Evolutionary conservation across 2,888 invertebrate species (phyloP), one percentile per base, ranked within the genome.

Genomic region (Dinocampus coccinellae): DNA sequence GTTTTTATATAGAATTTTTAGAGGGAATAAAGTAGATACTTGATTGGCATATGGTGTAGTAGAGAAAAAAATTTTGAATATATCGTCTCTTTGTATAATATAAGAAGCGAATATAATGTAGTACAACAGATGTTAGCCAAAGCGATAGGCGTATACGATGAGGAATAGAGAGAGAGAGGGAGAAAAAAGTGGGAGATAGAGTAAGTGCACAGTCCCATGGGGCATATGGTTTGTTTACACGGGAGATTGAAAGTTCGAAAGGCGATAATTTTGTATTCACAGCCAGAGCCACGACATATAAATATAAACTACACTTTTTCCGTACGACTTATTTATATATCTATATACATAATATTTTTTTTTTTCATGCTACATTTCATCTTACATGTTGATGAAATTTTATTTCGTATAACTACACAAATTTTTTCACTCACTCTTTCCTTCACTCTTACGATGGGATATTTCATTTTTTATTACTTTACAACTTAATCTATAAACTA

Each of bases 161-260:
- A 67, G 13, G 10, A n/a, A 36, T 13, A 55, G 33, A 57, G 55
- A 36, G 42, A 42, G 42, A 57, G 42, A 58, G 34, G 36, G n/a
- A 53, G 52, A 24, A 16, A 69, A 53, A 60, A 42, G 16, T 33
- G n/a, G n/a, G 16, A 11, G 34, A 53, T 66, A 57, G 7, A 61
- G 24, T 13, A 34, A 52, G 52, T 70, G 71, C 36, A 53, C 42
- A 68, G 69, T 78, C 79, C 77, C 78, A 36, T 55, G 81, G 75
- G 78, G 67, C 70, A 71, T 72, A 73, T 76, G 76, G 72, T 74
- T 77, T 80, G 78, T 76, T 77, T 77, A 70, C 76, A 76, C 71
- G 76, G 73, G 77, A 81, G 81, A 83, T 84, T 81, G 83, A 83
- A 83, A 82, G 78, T 84, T 79, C 81, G 77, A 76, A 76, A 69